Evolutionary conservation across 2,888 invertebrate species (phyloP).

Genomic region (Philereme transversata): DNA sequence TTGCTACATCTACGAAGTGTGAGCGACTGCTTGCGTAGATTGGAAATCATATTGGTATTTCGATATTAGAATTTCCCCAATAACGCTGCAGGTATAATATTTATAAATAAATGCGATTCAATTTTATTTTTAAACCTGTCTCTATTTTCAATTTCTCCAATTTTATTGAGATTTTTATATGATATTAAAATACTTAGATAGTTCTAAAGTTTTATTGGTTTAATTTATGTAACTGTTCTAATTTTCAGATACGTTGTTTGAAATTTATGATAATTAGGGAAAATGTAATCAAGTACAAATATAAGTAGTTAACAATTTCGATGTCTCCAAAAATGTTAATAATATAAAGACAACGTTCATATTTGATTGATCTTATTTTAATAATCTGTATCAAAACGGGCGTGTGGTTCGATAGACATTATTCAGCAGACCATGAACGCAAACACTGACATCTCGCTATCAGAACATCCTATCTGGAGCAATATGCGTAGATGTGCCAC

Average conservation of each 20-base stretch:
- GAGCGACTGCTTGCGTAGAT: slow-evolving; percentile 30
- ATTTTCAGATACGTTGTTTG: no score
- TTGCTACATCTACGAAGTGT: slow-evolving; percentile 25
- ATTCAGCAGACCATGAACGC: slow-evolving; percentile 11
- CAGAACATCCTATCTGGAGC: slow-evolving; percentile 6
- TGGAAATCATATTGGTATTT: slow-evolving; percentile 30
- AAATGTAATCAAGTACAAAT: no score
- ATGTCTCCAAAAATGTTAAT: no score
- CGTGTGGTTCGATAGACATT: slow-evolving; percentile 11
- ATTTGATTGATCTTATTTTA: slow-evolving; percentile 7
- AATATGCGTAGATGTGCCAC: slow-evolving; percentile 5
- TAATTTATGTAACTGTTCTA: no score
- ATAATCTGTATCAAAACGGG: slow-evolving; percentile 1
- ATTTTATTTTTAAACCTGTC: neutral
- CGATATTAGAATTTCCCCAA: slow-evolving; percentile 28
- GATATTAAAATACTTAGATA: no score
- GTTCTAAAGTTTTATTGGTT: no score
- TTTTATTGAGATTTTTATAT: no score
- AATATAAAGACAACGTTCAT: no score
- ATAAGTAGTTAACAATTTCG: no score
- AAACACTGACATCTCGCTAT: slow-evolving; percentile 2
- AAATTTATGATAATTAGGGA: no score
- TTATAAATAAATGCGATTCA: slow-evolving; percentile 1
- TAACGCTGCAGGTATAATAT: slow-evolving; percentile 14
- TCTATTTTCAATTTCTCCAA: no score